Conservation (phyloP, 2,888 invertebrate species). For the Andrena camellia region DNA sequence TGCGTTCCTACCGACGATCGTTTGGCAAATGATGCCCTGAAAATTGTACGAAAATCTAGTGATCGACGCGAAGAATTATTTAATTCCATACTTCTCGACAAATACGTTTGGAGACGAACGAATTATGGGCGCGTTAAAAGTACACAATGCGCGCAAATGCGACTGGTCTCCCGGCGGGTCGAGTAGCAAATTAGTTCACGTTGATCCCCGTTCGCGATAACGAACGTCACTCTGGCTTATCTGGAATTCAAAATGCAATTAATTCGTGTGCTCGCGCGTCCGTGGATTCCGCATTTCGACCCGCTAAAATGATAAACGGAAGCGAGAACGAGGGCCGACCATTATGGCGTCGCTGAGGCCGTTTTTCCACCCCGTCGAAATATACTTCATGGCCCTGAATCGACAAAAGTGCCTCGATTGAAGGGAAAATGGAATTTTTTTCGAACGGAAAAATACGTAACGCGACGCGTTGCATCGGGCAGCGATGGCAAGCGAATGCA, state of each 20-base stretch:
- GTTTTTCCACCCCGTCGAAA: neutral
- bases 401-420: neutral
- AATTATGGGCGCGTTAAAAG: neutral
- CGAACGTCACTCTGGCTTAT: constrained; percentile 34
- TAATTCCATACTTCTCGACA: neutral
- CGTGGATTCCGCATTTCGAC: neutral
- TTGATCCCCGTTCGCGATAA: constrained; percentile 36
- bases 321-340: neutral
- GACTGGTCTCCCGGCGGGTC: constrained; percentile 30
- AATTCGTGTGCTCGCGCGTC: constrained; percentile 12
- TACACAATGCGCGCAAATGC: constrained; percentile 35
- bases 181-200: constrained; percentile 54
- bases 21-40: constrained; percentile 26
- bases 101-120: neutral
- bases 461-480: neutral
- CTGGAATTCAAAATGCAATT: constrained; percentile 52
- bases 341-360: neutral
- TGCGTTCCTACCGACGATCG: constrained; percentile 4
- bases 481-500: neutral
- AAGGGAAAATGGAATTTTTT: neutral
- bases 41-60: constrained; percentile 7
- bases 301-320: neutral
- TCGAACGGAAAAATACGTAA: neutral
- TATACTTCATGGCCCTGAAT: neutral
- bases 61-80: neutral